phyloP scores from a whole-genome alignment of 1,140 invertebrate species.

The Anthonomus grandis region DNA sequence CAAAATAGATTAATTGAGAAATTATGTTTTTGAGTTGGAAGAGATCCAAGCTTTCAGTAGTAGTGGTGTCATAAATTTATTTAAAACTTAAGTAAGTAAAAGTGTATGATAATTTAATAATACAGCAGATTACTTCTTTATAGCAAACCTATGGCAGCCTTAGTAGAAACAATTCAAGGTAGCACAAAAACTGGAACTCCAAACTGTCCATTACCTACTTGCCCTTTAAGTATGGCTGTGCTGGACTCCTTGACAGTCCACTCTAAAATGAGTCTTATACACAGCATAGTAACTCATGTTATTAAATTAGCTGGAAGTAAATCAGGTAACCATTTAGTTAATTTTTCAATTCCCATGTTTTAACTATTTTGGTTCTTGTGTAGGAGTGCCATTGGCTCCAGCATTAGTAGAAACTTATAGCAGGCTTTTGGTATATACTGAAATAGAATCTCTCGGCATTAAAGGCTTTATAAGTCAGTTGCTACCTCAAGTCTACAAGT shows the following conservation, averaged over 20 bases:
- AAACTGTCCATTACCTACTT: conserved; percentile 58
- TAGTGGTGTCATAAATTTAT: neutral
- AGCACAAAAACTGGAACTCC: conserved; percentile 59
- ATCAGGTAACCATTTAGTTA: conserved; percentile 62
- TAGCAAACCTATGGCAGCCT: conserved; percentile 47
- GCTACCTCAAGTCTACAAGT: conserved; percentile 85
- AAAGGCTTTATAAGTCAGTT: conserved; percentile 94
- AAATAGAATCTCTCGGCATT: conserved; percentile 95
- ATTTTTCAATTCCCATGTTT: too few species aligned
- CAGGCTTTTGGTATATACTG: conserved; percentile 88
- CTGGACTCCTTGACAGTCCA: conserved; percentile 91
- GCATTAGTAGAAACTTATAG: conserved; percentile 95
- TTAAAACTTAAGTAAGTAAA: too few species aligned
- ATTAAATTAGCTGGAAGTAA: conserved; percentile 86
- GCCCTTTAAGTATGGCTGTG: conserved; percentile 87
- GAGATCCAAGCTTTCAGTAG: too few species aligned
- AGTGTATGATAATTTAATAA: too few species aligned
- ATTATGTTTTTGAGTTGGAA: too few species aligned
- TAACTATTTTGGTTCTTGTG: neutral
- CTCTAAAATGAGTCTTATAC: conserved; percentile 97
- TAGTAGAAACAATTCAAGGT: conserved; percentile 86
- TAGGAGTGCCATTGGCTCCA: conserved; percentile 68
- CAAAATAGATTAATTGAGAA: too few species aligned
- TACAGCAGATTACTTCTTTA: conserved; percentile 36
- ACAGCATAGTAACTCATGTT: conserved; percentile 86